Conservation (phyloP, 2,888 invertebrate species). For the Horisme vitalbata region DNA sequence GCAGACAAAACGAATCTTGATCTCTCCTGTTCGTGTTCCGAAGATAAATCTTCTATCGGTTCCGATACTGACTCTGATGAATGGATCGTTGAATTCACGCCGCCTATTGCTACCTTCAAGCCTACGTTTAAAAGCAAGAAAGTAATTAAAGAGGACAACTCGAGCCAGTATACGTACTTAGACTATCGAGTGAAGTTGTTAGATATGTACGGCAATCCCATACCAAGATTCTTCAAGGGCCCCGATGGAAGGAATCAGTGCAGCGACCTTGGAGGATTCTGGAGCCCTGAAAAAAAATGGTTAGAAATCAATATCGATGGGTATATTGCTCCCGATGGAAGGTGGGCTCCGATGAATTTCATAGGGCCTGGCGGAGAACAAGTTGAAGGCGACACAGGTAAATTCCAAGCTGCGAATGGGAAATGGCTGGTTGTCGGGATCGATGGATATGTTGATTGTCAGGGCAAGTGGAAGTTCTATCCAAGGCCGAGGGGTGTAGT, state of each 20-base stretch:
- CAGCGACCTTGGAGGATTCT: conserved; percentile 76
- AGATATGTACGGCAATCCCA: conserved; percentile 64
- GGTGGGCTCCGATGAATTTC: conserved; percentile 67
- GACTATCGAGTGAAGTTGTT: conserved; percentile 68
- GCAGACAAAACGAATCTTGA: conserved; percentile 51
- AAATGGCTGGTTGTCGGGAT: conserved; percentile 65
- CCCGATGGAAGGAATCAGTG: conserved; percentile 71
- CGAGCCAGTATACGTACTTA: conserved; percentile 62
- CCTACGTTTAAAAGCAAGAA: conserved; percentile 61
- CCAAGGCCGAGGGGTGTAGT: conserved; percentile 35
- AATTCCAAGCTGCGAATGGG: conserved; percentile 58
- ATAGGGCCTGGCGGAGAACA: conserved; percentile 63
- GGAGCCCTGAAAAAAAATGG: conserved; percentile 67
- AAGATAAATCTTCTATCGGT: conserved; percentile 49
- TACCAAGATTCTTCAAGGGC: conserved; percentile 69
- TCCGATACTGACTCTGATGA: conserved; percentile 73
- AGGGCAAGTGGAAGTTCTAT: conserved; percentile 63
- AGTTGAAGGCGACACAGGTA: conserved; percentile 61
- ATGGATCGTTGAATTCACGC: conserved; percentile 77
- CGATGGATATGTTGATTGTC: conserved; percentile 64
- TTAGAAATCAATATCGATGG: conserved; percentile 70
- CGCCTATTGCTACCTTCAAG: conserved; percentile 65
- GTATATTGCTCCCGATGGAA: conserved; percentile 62
- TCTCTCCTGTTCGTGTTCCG: conserved; percentile 70
- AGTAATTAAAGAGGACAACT: conserved; percentile 46